Evolutionary conservation across 1,140 invertebrate genomes (phyloP).

Genomic region (Cyclargus thomasi): DNA sequence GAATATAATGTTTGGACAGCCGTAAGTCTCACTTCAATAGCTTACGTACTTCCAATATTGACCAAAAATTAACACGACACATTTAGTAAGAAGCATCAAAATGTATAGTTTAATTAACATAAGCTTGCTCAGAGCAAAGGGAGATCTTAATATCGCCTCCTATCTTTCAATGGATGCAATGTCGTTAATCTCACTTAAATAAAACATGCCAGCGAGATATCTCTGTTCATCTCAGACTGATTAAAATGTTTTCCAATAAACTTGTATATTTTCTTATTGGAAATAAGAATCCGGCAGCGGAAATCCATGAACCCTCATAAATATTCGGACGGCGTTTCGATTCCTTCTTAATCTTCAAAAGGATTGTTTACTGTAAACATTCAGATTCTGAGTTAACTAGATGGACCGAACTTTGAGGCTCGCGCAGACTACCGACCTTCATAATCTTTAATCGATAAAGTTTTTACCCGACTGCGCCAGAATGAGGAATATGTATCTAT

Average conservation of each 20-base stretch:
- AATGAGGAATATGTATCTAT: too few species aligned
- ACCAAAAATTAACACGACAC: not conserved
- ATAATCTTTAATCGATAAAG: too few species aligned
- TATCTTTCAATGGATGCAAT: not conserved
- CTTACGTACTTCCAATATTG: not conserved
- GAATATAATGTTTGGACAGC: not conserved
- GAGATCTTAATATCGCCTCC: not conserved
- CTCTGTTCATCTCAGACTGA: not conserved
- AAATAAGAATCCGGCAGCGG: not conserved
- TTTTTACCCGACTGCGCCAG: too few species aligned
- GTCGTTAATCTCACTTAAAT: not conserved
- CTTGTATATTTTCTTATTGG: not conserved
- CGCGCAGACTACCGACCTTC: slow-evolving; percentile 28
- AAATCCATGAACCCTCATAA: slow-evolving; percentile 41
- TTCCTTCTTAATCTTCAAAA: slow-evolving; percentile 66
- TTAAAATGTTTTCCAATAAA: slow-evolving; percentile 1
- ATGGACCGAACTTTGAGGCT: slow-evolving; percentile 29
- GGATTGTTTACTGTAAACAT: slow-evolving; percentile 69
- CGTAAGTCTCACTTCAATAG: not conserved
- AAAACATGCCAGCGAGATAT: not conserved
- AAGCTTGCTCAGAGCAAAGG: too few species aligned
- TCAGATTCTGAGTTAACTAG: slow-evolving; percentile 64
- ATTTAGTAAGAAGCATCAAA: not conserved
- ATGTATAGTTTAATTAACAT: too few species aligned
- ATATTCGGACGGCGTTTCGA: slow-evolving; percentile 57